A percentile compares a stretch with the other conserved stretches of the same genome.
phyloP scores from a whole-genome alignment of 2,797 vertebrate species.

The Xiphophorus birchmanni region DNA sequence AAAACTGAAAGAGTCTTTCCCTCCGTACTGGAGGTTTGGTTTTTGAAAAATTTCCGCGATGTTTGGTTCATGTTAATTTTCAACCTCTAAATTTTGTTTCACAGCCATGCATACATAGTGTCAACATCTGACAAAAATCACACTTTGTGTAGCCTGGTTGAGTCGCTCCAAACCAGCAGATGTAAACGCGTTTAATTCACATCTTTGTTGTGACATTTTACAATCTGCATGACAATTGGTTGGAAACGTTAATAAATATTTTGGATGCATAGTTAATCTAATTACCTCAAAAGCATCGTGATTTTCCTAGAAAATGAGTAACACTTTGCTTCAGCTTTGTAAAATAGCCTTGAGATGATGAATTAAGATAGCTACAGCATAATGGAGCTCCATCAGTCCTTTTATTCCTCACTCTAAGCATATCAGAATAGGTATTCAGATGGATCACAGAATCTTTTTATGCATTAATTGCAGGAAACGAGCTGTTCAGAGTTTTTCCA shows the following conservation, averaged over 20 bases:
- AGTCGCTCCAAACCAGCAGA: too few relatives aligned
- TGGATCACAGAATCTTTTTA: conserved; percentile 62
- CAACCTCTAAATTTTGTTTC: too few relatives aligned
- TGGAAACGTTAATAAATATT: background rate
- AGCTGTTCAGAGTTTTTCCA: conserved; percentile 39
- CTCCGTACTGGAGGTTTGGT: too few relatives aligned
- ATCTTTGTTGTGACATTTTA: too few relatives aligned
- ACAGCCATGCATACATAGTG: too few relatives aligned
- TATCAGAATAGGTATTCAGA: conserved; percentile 69
- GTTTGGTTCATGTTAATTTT: too few relatives aligned
- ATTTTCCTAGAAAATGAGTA: conserved; percentile 13
- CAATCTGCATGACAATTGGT: too few relatives aligned
- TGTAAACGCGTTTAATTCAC: too few relatives aligned
- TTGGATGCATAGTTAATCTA: conserved; percentile 4
- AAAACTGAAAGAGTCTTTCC: too few relatives aligned
- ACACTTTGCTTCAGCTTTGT: conserved; percentile 20
- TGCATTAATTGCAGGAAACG: conserved; percentile 57
- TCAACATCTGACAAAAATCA: too few relatives aligned
- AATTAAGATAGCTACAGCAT: conserved; percentile 38
- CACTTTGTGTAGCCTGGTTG: too few relatives aligned
- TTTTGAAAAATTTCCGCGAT: too few relatives aligned
- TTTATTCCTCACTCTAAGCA: conserved; percentile 18
- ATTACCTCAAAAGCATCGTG: conserved; percentile 12
- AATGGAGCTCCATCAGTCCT: conserved; percentile 35
- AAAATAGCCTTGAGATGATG: conserved; percentile 33